phyloP scores from a whole-genome alignment of 2,113 vertebrate species.

The Tachysurus fulvidraco region DNA sequence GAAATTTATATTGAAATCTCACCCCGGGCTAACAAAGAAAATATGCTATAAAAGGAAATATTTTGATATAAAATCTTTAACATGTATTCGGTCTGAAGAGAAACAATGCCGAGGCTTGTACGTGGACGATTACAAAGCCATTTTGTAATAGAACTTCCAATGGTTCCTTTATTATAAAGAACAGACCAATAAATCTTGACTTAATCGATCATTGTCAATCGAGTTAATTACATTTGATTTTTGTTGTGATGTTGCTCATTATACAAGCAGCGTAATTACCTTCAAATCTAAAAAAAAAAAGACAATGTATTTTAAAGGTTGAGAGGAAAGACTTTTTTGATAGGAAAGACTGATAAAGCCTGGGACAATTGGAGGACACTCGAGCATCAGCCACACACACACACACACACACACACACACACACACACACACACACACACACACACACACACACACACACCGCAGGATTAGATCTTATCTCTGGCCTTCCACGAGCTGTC shows the following conservation, averaged over 20 bases:
- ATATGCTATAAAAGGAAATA: not conserved
- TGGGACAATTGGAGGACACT: conserved; percentile 56
- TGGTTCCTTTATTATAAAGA: not conserved
- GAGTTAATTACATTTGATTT: not conserved
- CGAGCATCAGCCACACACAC: conserved; percentile 48
- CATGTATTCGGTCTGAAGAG: not conserved
- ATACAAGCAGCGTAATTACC: not conserved
- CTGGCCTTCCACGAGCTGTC: conserved; percentile 65
- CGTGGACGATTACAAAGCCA: not conserved
- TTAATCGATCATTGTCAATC: too few species aligned
- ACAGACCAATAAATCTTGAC: not conserved
- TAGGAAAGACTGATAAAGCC: not conserved
- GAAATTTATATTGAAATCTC: not conserved
- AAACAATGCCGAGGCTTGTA: not conserved
- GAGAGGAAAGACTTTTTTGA: conserved; percentile 5
- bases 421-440: conserved; percentile 58
- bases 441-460: conserved; percentile 66
- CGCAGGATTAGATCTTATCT: conserved; percentile 72
- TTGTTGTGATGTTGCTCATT: not conserved
- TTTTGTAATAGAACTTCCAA: too few species aligned
- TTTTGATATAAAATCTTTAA: not conserved
- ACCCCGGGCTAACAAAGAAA: not conserved
- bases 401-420: conserved; percentile 59
- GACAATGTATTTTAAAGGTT: not conserved
- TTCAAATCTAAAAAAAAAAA: conserved; percentile 1